These are phyloP conservation scores for Ametastegia equiseti DNA, from an alignment of 2,888 invertebrate genomes.

Conservation along the genomic window DNA sequence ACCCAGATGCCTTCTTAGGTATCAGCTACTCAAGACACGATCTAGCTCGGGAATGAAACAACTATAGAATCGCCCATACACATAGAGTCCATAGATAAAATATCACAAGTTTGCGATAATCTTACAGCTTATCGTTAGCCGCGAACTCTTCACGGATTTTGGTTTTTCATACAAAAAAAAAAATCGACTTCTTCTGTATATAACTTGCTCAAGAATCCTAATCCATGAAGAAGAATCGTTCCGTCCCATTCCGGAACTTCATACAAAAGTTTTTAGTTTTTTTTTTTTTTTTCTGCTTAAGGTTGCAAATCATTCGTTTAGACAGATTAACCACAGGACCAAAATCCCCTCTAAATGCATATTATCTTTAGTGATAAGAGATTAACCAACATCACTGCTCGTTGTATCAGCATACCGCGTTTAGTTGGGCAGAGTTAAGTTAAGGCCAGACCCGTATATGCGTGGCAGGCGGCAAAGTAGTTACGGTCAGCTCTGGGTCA, in stretches of 20 bases:
- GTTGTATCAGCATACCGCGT: background rate
- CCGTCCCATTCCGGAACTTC: background rate
- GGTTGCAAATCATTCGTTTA: background rate
- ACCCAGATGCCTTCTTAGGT: background rate
- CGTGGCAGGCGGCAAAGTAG: background rate
- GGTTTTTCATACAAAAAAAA: background rate
- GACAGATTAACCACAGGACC: background rate
- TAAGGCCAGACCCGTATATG: too few species aligned
- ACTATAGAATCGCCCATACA: background rate
- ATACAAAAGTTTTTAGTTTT: background rate
- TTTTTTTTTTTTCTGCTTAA: background rate
- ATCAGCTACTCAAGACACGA: background rate
- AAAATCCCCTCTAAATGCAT: too few species aligned
- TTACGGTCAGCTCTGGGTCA: slow-evolving; percentile 16
- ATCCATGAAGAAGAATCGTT: background rate
- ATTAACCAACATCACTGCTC: background rate
- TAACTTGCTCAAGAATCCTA: background rate
- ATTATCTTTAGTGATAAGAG: background rate
- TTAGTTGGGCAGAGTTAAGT: background rate
- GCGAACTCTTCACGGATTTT: background rate
- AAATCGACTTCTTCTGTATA: background rate
- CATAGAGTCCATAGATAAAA: background rate
- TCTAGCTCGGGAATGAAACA: background rate
- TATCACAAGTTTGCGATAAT: background rate
- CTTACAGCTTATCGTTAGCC: background rate